phyloP scores from a whole-genome alignment of 35 echinoderm and acorn worm genomes.

The Diadema setosum region DNA sequence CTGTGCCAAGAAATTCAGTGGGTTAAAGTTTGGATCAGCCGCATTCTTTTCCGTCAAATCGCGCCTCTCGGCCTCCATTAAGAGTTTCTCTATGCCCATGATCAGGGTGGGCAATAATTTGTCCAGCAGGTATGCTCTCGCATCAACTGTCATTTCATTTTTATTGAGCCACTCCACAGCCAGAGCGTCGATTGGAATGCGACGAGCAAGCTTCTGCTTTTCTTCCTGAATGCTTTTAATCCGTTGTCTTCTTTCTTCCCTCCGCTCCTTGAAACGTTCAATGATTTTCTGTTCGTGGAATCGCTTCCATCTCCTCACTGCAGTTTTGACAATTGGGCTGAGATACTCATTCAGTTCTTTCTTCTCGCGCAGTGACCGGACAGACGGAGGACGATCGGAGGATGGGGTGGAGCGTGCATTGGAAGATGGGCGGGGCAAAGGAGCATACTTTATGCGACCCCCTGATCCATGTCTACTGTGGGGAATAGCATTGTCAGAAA shows the following conservation, averaged over 20 bases:
- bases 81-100: constrained; percentile 83
- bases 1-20: constrained; percentile 91
- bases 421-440: background rate
- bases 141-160: constrained; percentile 90
- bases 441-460: background rate
- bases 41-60: constrained; percentile 66
- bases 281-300: constrained; percentile 91
- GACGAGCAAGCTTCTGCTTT: constrained; percentile 67
- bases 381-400: constrained; percentile 67
- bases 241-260: constrained; percentile 44
- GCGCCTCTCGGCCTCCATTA: constrained; percentile 74
- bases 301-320: constrained; percentile 87
- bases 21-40: constrained; percentile 80
- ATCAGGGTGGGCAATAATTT: constrained; percentile 97
- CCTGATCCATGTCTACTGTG: constrained; percentile 53
- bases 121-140: constrained; percentile 85
- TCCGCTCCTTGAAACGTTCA: constrained; percentile 75
- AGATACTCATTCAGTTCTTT: constrained; percentile 81
- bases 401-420: background rate
- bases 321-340: constrained; percentile 79
- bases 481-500: constrained; percentile 24
- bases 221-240: constrained; percentile 63
- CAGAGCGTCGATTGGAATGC: constrained; percentile 69
- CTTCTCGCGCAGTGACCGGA: constrained; percentile 67
- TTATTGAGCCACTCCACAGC: constrained; percentile 87